These are phyloP conservation scores for Oncorhynchus nerka DNA, from an alignment of 2,113 vertebrate genomes.

Conservation along the genomic window DNA sequence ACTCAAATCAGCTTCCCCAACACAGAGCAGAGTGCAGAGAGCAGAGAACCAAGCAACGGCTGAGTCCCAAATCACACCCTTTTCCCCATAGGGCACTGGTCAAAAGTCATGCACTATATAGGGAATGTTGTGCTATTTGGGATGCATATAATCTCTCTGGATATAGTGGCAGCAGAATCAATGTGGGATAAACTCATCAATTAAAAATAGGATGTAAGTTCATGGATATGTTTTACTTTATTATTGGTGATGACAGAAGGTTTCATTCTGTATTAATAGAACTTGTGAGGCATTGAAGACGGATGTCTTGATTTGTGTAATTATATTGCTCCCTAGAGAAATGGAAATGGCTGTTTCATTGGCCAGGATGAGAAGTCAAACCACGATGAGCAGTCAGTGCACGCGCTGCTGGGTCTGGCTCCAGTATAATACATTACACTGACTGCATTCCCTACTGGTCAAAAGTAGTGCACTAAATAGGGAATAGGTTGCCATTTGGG, in stretches of 20 bases:
- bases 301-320: constrained; percentile 35
- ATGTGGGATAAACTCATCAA: constrained; percentile 25
- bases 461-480: no score
- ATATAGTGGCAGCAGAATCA: not conserved
- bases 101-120: not conserved
- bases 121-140: not conserved
- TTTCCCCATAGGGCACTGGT: not conserved
- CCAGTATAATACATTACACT: not conserved
- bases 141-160: no score
- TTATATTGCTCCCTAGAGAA: constrained; percentile 31
- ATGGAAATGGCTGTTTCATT: constrained; percentile 21
- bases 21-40: not conserved
- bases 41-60: constrained; percentile 12
- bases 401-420: not conserved
- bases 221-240: constrained; percentile 10
- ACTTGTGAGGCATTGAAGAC: not conserved
- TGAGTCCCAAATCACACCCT: not conserved
- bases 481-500: no score
- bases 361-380: constrained; percentile 13
- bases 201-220: constrained; percentile 15
- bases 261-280: constrained; percentile 33
- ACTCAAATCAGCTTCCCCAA: constrained; percentile 22
- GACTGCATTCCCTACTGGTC: no score
- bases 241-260: not conserved
- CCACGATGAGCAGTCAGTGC: not conserved